phyloP scores from a whole-genome alignment of 2,888 invertebrate species.

The Meandrusa payeni region DNA sequence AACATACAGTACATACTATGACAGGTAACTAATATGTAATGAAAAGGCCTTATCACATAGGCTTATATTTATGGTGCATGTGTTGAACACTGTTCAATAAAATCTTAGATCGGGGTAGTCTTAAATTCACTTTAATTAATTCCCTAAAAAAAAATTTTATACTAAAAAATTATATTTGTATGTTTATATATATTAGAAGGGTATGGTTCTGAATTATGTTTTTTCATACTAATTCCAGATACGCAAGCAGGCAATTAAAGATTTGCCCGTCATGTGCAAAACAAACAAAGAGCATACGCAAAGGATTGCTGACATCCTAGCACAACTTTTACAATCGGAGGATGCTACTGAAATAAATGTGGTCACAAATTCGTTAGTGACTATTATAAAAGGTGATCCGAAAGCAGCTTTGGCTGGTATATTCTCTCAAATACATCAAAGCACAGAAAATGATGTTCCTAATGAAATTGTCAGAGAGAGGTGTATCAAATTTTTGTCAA shows the following conservation, averaged over 20 bases:
- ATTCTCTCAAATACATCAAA: slow-evolving; percentile 79
- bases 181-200: no score
- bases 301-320: slow-evolving; percentile 94
- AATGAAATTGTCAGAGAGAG: slow-evolving; percentile 89
- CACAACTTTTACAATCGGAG: slow-evolving; percentile 93
- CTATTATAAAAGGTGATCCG: slow-evolving; percentile 87
- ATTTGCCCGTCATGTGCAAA: slow-evolving; percentile 92
- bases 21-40: no score
- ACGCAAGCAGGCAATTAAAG: slow-evolving; percentile 96
- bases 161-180: no score
- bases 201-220: no score
- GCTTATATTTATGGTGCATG: no score
- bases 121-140: neutral
- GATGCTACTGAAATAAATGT: slow-evolving; percentile 91
- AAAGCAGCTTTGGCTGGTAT: slow-evolving; percentile 81
- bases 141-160: neutral
- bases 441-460: slow-evolving; percentile 72
- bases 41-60: no score
- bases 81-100: no score
- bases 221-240: no score
- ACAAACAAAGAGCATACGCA: slow-evolving; percentile 90
- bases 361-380: slow-evolving; percentile 90
- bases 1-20: no score
- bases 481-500: slow-evolving; percentile 92
- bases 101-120: no score